A percentile compares a stretch with the other conserved stretches of the same genome.
phyloP scores from a whole-genome alignment of 2,888 invertebrate species.

The Seira sanloemensis region DNA sequence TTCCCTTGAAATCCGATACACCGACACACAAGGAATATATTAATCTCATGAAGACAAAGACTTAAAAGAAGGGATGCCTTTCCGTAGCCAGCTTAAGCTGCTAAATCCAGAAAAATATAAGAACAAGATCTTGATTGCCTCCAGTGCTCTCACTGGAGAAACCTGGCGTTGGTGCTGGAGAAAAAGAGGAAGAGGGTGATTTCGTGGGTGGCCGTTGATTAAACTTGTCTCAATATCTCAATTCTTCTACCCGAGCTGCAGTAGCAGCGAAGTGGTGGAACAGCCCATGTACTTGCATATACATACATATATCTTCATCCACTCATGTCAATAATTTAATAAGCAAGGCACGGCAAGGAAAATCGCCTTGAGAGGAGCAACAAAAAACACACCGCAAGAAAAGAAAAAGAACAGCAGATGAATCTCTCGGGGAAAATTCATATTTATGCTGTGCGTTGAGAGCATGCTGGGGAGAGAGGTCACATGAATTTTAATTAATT shows the following conservation, averaged over 20 bases:
- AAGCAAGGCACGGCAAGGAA: constrained; percentile 21
- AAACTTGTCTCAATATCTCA: constrained; percentile 35
- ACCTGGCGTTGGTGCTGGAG: not conserved
- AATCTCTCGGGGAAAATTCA: constrained; percentile 23
- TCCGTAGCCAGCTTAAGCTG: not conserved
- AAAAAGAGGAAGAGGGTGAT: constrained; percentile 24
- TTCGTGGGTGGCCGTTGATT: constrained; percentile 48
- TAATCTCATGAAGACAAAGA: constrained; percentile 18
- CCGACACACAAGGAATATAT: not conserved
- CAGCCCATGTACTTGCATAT: constrained; percentile 12
- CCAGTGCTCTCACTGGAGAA: not conserved
- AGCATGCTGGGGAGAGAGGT: constrained; percentile 18
- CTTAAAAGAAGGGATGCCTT: constrained; percentile 38
- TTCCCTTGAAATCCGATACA: not conserved
- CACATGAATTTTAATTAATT: constrained; percentile 60
- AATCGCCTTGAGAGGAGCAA: not conserved
- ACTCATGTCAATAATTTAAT: constrained; percentile 47
- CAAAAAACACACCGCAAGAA: not conserved
- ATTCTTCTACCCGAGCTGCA: constrained; percentile 1
- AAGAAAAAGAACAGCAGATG: not conserved
- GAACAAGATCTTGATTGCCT: not conserved
- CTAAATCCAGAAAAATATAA: not conserved
- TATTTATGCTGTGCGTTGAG: constrained; percentile 30
- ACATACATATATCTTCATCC: constrained; percentile 28
- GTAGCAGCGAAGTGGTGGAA: not conserved